These are phyloP conservation scores for Sebastes steindachneri DNA, from an alignment of 2,797 vertebrate genomes.

Conservation along the genomic window DNA sequence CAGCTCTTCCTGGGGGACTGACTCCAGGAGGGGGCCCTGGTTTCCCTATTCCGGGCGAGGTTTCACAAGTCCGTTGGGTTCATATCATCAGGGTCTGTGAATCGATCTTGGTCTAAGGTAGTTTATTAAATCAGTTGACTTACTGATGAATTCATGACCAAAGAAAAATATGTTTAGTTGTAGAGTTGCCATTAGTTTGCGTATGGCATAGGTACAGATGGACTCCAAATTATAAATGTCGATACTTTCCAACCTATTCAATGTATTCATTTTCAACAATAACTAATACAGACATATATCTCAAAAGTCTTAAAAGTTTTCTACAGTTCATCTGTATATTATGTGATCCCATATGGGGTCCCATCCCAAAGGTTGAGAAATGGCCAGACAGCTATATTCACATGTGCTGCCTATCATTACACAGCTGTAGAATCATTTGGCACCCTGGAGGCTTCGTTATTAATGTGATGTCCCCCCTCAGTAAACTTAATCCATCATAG, in stretches of 20 bases:
- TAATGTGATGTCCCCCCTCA: conserved; percentile 19
- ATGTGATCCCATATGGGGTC: background rate
- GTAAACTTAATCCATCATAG: conserved; percentile 16
- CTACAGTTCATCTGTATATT: background rate
- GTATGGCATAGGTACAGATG: background rate
- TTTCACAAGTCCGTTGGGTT: too few relatives aligned
- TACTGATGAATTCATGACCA: background rate
- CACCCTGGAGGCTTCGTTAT: conserved; percentile 22
- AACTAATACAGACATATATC: background rate
- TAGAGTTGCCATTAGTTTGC: background rate
- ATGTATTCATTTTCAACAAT: conserved; percentile 13
- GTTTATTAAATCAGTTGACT: background rate
- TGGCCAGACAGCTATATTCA: conserved; percentile 20
- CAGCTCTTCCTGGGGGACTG: too few relatives aligned
- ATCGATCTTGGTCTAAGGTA: background rate
- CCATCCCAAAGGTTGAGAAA: conserved; percentile 27
- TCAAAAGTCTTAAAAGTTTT: background rate
- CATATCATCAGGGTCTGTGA: too few relatives aligned
- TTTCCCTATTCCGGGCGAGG: too few relatives aligned
- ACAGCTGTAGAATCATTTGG: conserved; percentile 14
- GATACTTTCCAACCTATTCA: background rate
- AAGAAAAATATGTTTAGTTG: background rate
- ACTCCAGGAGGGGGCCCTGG: too few relatives aligned
- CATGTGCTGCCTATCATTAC: conserved; percentile 3
- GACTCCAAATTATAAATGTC: background rate